Conservation (phyloP, 2,888 invertebrate genomes). For the Harpalus rufipes region DNA sequence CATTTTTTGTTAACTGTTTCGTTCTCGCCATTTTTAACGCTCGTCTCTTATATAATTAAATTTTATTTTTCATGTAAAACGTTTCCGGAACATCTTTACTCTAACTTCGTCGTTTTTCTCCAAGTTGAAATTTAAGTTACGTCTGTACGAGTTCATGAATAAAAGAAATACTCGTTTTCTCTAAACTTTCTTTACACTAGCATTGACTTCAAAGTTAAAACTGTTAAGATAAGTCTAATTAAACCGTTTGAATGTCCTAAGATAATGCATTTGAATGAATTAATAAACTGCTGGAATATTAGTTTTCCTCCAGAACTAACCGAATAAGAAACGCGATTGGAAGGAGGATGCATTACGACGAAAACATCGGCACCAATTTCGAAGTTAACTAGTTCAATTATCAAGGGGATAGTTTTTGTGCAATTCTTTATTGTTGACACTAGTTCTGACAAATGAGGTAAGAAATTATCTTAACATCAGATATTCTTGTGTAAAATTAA, state of each 20-base stretch:
- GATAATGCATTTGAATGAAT: background rate
- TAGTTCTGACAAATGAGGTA: too few relatives aligned
- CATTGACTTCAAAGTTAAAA: slow-evolving; percentile 1
- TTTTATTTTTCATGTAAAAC: slow-evolving; percentile 7
- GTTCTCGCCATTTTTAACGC: slow-evolving; percentile 1
- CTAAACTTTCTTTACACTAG: slow-evolving; percentile 1
- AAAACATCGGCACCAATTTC: background rate
- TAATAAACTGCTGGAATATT: background rate
- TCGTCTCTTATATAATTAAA: background rate
- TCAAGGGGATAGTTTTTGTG: too few relatives aligned
- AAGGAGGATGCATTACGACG: background rate
- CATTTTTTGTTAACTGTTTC: background rate
- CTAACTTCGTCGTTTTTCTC: background rate
- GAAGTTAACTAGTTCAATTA: too few relatives aligned
- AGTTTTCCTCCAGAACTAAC: background rate
- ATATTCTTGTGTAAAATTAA: too few relatives aligned
- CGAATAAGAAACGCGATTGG: background rate
- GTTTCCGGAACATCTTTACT: slow-evolving; percentile 1
- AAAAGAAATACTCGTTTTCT: slow-evolving; percentile 12
- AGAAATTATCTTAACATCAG: too few relatives aligned
- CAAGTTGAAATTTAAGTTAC: slow-evolving; percentile 3
- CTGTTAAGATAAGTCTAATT: slow-evolving; percentile 7
- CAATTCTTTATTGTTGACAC: too few relatives aligned
- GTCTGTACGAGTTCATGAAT: slow-evolving; percentile 1
- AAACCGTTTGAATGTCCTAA: slow-evolving; percentile 23